Conservation (phyloP, 2,113 vertebrate genomes). For the Triplophysa dalaica region DNA sequence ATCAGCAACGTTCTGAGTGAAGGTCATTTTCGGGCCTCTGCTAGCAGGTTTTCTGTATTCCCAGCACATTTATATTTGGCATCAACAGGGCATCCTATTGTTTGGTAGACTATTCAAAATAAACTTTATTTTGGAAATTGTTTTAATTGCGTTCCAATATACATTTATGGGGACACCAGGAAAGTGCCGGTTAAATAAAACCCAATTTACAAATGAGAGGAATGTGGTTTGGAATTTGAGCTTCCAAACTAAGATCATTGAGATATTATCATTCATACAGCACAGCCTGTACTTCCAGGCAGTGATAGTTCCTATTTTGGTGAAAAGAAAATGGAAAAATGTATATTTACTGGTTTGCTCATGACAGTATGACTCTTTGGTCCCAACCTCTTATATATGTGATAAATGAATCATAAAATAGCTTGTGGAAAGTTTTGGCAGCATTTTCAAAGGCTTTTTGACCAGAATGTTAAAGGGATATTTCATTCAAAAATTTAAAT, state of each 20-base stretch:
- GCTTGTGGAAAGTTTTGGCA: too few species aligned
- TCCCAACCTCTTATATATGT: background rate
- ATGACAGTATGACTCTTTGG: background rate
- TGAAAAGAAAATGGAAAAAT: constrained; percentile 9
- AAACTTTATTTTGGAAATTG: background rate
- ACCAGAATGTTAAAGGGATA: too few species aligned
- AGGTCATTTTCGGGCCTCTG: background rate
- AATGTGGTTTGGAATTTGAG: constrained; percentile 42
- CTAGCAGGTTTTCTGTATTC: constrained; percentile 13
- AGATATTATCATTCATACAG: constrained; percentile 23
- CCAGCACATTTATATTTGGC: constrained; percentile 4
- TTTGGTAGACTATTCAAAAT: background rate
- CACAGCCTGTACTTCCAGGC: constrained; percentile 25
- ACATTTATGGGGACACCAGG: constrained; percentile 35
- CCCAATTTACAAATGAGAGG: constrained; percentile 42
- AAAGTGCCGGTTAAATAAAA: constrained; percentile 45
- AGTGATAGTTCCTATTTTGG: constrained; percentile 19
- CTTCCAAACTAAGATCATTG: constrained; percentile 32
- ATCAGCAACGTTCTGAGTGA: constrained; percentile 56
- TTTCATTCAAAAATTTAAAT: too few species aligned
- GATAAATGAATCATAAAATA: background rate
- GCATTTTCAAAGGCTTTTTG: too few species aligned
- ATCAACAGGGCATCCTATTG: background rate
- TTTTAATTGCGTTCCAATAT: constrained; percentile 11
- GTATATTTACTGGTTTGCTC: constrained; percentile 26